Evolutionary conservation across 2,797 vertebrate genomes (phyloP).

Genomic region (Acridotheres tristis): DNA sequence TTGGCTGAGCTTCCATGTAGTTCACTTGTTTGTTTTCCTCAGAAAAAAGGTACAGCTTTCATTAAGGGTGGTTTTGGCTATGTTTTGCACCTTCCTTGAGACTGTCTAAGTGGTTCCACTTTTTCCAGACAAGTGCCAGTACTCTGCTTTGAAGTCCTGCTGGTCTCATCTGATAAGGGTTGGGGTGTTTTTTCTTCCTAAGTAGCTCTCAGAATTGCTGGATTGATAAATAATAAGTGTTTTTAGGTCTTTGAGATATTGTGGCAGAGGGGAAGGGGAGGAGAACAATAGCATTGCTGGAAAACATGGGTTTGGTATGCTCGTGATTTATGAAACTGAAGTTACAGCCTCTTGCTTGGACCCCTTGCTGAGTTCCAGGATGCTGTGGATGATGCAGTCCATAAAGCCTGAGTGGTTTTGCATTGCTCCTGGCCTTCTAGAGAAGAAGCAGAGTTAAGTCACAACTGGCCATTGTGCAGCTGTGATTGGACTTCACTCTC

Average conservation of each 20-base stretch:
- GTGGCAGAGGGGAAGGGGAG: background rate
- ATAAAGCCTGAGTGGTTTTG: background rate
- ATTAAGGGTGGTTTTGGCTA: background rate
- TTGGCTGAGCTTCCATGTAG: background rate
- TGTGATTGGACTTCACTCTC: background rate
- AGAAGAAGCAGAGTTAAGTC: background rate
- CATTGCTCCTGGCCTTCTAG: background rate
- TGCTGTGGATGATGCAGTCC: background rate
- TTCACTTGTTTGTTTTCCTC: background rate
- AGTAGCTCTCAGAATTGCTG: background rate
- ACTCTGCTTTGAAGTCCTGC: background rate
- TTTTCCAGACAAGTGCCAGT: background rate
- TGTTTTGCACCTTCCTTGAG: background rate
- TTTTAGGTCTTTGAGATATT: background rate
- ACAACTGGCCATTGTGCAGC: rapidly evolving
- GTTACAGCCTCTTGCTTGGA: background rate
- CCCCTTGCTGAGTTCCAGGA: background rate
- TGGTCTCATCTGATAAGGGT: background rate
- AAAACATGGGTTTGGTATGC: background rate
- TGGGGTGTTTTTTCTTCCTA: background rate
- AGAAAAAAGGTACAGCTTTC: background rate
- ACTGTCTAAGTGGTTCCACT: background rate
- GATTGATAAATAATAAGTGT: background rate
- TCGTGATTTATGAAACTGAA: background rate
- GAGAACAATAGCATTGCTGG: background rate